A percentile compares a stretch with the other conserved stretches of the same genome.
phyloP scores from a whole-genome alignment of 1,140 invertebrate species.

The Lasioglossum albipes region DNA sequence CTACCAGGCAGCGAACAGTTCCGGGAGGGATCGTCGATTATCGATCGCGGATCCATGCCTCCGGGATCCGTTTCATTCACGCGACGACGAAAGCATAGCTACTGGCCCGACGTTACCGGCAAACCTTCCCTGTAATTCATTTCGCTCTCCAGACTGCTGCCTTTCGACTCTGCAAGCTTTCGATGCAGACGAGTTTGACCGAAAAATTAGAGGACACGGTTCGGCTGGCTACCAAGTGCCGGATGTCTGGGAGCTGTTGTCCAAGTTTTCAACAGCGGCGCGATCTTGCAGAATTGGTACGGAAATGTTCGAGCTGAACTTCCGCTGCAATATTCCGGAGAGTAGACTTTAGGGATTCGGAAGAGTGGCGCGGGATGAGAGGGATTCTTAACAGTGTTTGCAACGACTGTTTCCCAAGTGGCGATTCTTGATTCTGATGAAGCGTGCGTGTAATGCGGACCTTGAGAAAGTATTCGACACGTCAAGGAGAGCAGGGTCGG shows the following conservation, averaged over 20 bases:
- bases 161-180: background rate
- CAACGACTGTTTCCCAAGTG: too few relatives aligned
- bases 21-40: constrained; percentile 23
- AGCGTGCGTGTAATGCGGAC: too few relatives aligned
- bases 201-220: background rate
- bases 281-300: background rate
- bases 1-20: background rate
- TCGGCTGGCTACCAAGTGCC: background rate
- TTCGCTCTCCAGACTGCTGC: background rate
- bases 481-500: too few relatives aligned
- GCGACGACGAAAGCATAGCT: background rate
- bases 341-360: too few relatives aligned
- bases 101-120: background rate
- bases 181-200: background rate
- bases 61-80: background rate
- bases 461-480: too few relatives aligned
- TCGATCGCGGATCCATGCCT: constrained; percentile 2
- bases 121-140: constrained; percentile 19
- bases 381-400: too few relatives aligned
- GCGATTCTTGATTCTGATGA: too few relatives aligned
- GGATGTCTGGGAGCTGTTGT: background rate
- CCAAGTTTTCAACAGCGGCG: background rate
- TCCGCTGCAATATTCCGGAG: too few relatives aligned
- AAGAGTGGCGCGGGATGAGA: too few relatives aligned
- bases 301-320: too few relatives aligned